Evolutionary conservation across 2,113 vertebrate species (phyloP), one percentile per base, ranked within the genome.

Genomic region (Mesembrinibis cayennensis): DNA sequence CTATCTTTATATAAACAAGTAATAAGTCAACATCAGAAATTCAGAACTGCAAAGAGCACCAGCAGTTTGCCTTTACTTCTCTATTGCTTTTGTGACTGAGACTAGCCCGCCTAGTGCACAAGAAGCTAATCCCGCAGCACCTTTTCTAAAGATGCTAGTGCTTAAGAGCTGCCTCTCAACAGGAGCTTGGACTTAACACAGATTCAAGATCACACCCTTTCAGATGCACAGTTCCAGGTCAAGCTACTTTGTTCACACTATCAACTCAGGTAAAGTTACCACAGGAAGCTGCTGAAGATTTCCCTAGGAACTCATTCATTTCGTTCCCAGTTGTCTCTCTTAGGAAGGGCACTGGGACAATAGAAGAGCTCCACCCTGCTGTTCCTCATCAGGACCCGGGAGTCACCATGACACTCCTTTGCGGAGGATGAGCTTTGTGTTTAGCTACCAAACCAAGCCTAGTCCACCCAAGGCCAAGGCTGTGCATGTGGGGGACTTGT

Each of bases 401-500:
- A 32, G 42, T 50, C 27, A 44, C n/a, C 16, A 8, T 0, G 7
- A 27, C 38, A 25, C 25, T 44, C 52, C n/a, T 26, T 66, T 14
- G 49, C 34, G 34, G 45, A 45, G 63, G n/a, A 49, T 6, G 9
- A 77, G n/a, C 69, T 58, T 70, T 55, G 69, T 13, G 16, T 70
- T 80, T 36, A 53, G 61, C 49, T 89, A 67, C 38, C 67, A 74
- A 36, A 36, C 30, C 71, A 78, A 72, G 61, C 72, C 63, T 38
- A 47, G 79, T 22, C 20, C 52, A 50, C 4, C 50, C 63, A 56
- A 56, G 29, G 44, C 66, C 40, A 58, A 47, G 26, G 84, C 25
- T 0, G 0, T 30, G 70, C 26, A 2, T 0, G 10, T 20, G 23
- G 7, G 67, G 32, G 12, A 40, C 20, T 72, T 29, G 7, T 6